These are phyloP conservation scores for Channa striata DNA, from an alignment of 2,797 vertebrate species.

Conservation along the genomic window DNA sequence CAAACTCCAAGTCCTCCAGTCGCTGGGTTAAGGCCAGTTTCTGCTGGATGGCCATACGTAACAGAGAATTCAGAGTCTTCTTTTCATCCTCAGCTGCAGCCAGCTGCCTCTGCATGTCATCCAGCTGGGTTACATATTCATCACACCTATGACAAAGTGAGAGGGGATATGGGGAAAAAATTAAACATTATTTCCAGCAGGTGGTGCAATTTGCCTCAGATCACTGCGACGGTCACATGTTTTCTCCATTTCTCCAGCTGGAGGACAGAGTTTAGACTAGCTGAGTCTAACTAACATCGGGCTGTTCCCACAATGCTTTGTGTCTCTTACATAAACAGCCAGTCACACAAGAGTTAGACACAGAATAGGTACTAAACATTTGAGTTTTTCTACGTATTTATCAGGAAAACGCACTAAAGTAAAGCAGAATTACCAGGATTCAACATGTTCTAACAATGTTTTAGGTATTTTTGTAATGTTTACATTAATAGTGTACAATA, in stretches of 20 bases:
- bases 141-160: slow-evolving; percentile 88
- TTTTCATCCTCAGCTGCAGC: slow-evolving; percentile 97
- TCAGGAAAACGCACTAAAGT: not conserved
- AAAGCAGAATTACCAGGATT: not conserved
- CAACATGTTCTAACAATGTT: not conserved
- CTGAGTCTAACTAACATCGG: slow-evolving; percentile 70
- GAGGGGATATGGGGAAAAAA: slow-evolving; percentile 1
- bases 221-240: slow-evolving; percentile 39
- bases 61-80: slow-evolving; percentile 97
- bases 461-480: not conserved
- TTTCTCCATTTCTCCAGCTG: slow-evolving; percentile 76
- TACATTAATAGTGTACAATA: not conserved
- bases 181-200: slow-evolving; percentile 61
- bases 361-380: not conserved
- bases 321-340: slow-evolving; percentile 23
- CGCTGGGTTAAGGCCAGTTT: slow-evolving; percentile 98
- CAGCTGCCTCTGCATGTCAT: slow-evolving; percentile 98
- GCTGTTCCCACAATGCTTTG: slow-evolving; percentile 74
- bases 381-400: not conserved
- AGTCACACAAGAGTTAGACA: not conserved
- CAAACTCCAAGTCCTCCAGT: slow-evolving; percentile 95
- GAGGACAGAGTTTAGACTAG: slow-evolving; percentile 52
- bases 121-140: slow-evolving; percentile 96
- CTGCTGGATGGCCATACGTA: slow-evolving; percentile 99
- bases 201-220: slow-evolving; percentile 51